Conservation (phyloP, 2,113 vertebrate genomes). For the Mionectes macconnelli region DNA sequence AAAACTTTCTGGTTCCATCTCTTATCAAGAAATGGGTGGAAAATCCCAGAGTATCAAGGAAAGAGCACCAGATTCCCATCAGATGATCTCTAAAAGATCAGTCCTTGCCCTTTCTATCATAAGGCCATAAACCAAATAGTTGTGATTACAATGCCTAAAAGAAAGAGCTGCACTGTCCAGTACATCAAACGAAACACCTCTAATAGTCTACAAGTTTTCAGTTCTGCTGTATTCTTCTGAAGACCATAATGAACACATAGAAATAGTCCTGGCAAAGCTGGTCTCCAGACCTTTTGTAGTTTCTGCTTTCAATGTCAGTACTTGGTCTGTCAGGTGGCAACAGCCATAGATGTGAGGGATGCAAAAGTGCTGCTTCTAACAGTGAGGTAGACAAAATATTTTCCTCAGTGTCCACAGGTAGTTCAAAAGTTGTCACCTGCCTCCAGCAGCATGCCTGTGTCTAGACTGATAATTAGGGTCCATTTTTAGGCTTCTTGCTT, state of each 20-base stretch:
- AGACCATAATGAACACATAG: not conserved
- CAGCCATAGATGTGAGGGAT: not conserved
- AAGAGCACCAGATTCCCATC: not conserved
- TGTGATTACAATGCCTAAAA: not conserved
- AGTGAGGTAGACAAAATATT: not conserved
- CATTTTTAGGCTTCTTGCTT: not conserved
- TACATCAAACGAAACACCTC: not conserved
- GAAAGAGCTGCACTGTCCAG: not conserved
- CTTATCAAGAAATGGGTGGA: not conserved
- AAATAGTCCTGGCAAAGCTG: not conserved
- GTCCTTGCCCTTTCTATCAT: not conserved
- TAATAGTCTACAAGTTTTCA: not conserved
- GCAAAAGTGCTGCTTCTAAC: not conserved
- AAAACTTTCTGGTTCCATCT: not conserved
- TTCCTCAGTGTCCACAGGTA: not conserved
- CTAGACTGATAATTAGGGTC: not conserved
- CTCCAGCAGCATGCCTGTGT: not conserved
- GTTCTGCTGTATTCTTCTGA: not conserved
- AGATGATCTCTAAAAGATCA: not conserved
- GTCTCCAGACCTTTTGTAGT: not conserved
- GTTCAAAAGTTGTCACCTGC: not conserved
- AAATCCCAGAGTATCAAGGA: not conserved
- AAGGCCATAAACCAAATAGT: not conserved
- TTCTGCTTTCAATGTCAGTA: not conserved
- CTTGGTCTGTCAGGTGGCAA: not conserved